phyloP scores from a whole-genome alignment of 2,888 invertebrate species.

The Erannis defoliaria region DNA sequence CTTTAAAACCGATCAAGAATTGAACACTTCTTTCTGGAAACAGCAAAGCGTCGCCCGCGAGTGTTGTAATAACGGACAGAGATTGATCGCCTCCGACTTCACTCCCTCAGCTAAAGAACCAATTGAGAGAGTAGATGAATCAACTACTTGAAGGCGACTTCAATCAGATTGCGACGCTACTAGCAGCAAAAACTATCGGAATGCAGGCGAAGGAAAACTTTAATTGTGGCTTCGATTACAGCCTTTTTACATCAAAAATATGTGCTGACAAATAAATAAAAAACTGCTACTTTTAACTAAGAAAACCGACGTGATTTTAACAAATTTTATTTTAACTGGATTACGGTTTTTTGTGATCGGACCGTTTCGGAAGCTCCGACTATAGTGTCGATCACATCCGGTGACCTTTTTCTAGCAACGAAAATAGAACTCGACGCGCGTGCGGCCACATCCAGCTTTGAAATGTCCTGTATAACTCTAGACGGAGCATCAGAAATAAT shows the following conservation, averaged over 20 bases:
- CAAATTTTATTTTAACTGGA: too few relatives aligned
- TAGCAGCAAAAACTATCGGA: not conserved
- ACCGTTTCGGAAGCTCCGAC: too few relatives aligned
- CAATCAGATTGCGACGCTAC: not conserved
- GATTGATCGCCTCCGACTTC: not conserved
- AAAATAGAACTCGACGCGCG: too few relatives aligned
- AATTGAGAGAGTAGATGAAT: not conserved
- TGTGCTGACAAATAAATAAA: too few relatives aligned
- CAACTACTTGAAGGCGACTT: not conserved
- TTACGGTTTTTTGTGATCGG: too few relatives aligned
- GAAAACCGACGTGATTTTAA: too few relatives aligned
- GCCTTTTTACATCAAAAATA: not conserved
- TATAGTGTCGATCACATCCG: too few relatives aligned
- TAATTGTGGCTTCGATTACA: not conserved
- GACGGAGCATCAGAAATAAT: too few relatives aligned
- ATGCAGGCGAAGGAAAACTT: not conserved
- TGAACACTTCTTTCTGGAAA: not conserved
- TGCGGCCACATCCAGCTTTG: too few relatives aligned
- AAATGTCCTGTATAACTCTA: too few relatives aligned
- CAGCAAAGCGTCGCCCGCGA: not conserved
- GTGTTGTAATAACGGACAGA: slow-evolving; percentile 1
- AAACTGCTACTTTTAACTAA: too few relatives aligned
- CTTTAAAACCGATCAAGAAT: not conserved
- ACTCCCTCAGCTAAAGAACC: not conserved
- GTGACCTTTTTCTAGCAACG: too few relatives aligned